Base-by-base conservation (phyloP, 1,140 invertebrate genomes). In the Acromyrmex echinatior region DNA sequence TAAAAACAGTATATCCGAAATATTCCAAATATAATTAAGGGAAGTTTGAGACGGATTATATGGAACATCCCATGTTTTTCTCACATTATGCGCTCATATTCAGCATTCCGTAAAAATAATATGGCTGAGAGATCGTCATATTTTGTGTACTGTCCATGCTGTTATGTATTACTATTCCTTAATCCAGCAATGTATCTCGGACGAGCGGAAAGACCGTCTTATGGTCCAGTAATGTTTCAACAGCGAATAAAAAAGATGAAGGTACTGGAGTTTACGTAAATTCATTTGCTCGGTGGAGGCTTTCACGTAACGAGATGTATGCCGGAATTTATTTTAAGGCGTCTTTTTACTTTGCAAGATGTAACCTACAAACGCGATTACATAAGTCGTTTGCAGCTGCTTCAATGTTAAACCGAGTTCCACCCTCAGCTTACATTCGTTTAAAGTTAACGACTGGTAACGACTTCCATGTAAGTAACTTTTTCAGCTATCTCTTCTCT, bases 291-390 rank as follows among this genome's bases (percentile, higher is more conserved):
- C 6, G 28, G 68, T 31, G 25, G 28, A 53, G 18, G 56, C 80
- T 84, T 49, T 74, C n/a, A 49, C 14, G 39, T 74, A 82, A 66
- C 45, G n/a, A 68, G 53, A 81, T 81, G 21, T 31, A n/a, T 49
- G 79, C 18, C 65, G 51, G 16, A 84, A 62, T 45, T 62, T 74
- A 51, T 39, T 76, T 84, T 51, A 21, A 16, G 10, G 10, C 14
- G 9, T 31, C 68, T 81, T 81, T 80, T 80, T 80, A 70, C 31
- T 16, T 16, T 35, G 39, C 6, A 51, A 49, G 70, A 65, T 51
- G 70, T 76, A 63, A 76, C 39, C 39, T 60, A 62, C 25, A 84
- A 84, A 84, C 70, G 70, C 70, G 56, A 76, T 76, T 84, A 76
- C 56, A 51, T 51, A 74, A 84, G 39, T 76, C 56, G 70, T 84